phyloP scores from a whole-genome alignment of 2,113 vertebrate species.

The Apteryx mantelli region DNA sequence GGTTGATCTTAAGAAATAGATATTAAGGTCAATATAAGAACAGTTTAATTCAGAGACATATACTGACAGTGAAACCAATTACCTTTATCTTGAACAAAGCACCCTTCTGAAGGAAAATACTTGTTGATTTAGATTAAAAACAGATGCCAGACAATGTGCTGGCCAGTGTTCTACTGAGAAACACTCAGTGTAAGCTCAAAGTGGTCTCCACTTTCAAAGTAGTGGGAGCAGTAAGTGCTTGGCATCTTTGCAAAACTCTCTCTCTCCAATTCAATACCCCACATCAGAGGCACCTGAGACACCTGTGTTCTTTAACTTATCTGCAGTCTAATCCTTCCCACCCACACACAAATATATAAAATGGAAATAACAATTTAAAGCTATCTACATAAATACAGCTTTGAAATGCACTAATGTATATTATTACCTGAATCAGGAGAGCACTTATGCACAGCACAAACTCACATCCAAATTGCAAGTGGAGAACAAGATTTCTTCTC shows the following conservation, averaged over 20 bases:
- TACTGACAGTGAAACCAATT: not conserved
- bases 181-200: not conserved
- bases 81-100: not conserved
- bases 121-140: not conserved
- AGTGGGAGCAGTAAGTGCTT: not conserved
- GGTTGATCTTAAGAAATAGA: not conserved
- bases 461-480: not conserved
- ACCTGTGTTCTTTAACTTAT: not conserved
- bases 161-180: not conserved
- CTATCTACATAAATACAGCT: not conserved
- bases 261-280: not conserved
- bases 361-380: constrained; percentile 54
- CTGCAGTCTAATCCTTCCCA: not conserved
- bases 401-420: not conserved
- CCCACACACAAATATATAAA: not conserved
- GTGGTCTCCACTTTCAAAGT: not conserved
- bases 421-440: not conserved
- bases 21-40: not conserved
- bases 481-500: not conserved
- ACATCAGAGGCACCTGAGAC: not conserved
- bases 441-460: not conserved
- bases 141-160: not conserved
- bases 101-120: not conserved
- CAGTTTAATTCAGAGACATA: not conserved
- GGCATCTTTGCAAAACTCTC: not conserved